Evolutionary conservation across 1,140 invertebrate species (phyloP).

Genomic region (Drosophila oshimai): DNA sequence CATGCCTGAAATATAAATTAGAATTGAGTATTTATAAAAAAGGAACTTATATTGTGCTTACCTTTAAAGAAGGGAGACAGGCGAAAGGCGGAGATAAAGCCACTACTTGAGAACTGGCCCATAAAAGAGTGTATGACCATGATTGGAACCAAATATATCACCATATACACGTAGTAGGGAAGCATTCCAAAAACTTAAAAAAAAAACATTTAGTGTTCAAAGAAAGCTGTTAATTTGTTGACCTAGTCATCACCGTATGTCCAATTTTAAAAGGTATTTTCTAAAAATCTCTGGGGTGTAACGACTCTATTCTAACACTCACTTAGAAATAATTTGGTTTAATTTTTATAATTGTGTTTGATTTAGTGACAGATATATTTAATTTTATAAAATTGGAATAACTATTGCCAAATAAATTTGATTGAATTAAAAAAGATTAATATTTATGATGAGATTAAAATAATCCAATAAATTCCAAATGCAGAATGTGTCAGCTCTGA

Average conservation of each 20-base stretch:
- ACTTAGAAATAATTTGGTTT: too few relatives aligned
- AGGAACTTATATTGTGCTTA: slow-evolving; percentile 10
- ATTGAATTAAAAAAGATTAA: too few relatives aligned
- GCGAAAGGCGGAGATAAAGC: slow-evolving; percentile 73
- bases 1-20: slow-evolving; percentile 46
- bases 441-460: too few relatives aligned
- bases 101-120: slow-evolving; percentile 78
- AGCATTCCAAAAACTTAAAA: slow-evolving; percentile 50
- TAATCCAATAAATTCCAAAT: neutral
- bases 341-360: too few relatives aligned
- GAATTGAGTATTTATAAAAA: too few relatives aligned
- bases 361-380: too few relatives aligned
- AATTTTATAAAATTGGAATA: too few relatives aligned
- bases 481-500: neutral
- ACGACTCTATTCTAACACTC: too few relatives aligned
- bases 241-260: too few relatives aligned
- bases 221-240: neutral
- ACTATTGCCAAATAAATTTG: too few relatives aligned
- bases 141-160: slow-evolving; percentile 62
- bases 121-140: slow-evolving; percentile 74
- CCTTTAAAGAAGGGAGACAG: slow-evolving; percentile 78
- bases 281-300: too few relatives aligned
- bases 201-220: neutral
- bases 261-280: too few relatives aligned
- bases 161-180: slow-evolving; percentile 60